Evolutionary conservation across 2,888 invertebrate genomes (phyloP).

Genomic region (Acanthosepion lycidas): DNA sequence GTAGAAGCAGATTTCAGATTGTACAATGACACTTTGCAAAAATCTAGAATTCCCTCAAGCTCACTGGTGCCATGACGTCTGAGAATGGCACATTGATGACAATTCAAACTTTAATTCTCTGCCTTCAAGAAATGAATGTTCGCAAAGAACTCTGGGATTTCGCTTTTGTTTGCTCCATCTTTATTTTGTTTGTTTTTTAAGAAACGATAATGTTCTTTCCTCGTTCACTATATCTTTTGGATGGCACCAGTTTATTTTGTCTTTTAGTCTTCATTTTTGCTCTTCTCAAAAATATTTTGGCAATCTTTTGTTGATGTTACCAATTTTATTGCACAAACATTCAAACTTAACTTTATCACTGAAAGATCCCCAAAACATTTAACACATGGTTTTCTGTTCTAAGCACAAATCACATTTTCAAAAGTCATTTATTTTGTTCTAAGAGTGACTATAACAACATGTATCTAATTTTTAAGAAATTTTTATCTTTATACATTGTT

Average conservation of each 20-base stretch:
- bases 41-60: not conserved
- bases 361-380: not conserved
- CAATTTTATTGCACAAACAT: not conserved
- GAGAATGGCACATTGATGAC: not conserved
- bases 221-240: not conserved
- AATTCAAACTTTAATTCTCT: conserved; percentile 33
- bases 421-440: too few species aligned
- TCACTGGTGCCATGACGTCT: not conserved
- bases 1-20: not conserved
- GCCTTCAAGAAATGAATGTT: not conserved
- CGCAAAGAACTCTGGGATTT: not conserved
- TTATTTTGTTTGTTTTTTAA: not conserved
- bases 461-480: too few species aligned
- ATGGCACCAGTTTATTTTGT: not conserved
- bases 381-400: not conserved
- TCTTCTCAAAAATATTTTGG: not conserved
- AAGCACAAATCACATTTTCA: too few species aligned
- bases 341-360: not conserved
- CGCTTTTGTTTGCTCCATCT: not conserved
- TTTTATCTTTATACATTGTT: too few species aligned
- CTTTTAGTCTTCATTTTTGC: not conserved
- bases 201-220: not conserved
- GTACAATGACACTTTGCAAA: not conserved
- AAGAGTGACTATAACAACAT: too few species aligned
- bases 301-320: not conserved